These are phyloP conservation scores for Bradypodion ventrale DNA, from an alignment of 2,797 vertebrate species.

Conservation along the genomic window DNA sequence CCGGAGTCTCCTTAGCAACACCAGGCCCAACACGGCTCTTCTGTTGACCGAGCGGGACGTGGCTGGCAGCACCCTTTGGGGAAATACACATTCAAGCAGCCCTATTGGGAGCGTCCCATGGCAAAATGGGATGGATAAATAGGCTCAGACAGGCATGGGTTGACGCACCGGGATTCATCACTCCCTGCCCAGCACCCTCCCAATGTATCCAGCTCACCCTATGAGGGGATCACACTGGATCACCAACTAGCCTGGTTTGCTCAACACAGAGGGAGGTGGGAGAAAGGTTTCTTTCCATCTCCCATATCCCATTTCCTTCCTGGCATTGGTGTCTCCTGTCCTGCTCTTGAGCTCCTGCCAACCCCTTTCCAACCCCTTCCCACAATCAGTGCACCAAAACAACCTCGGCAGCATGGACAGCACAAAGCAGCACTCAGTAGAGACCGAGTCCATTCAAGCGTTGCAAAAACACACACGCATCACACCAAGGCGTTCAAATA, in stretches of 20 bases:
- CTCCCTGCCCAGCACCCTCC: too few relatives aligned
- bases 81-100: neutral
- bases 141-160: too few relatives aligned
- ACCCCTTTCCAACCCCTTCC: neutral
- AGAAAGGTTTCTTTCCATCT: neutral
- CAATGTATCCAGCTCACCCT: too few relatives aligned
- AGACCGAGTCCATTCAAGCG: neutral
- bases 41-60: neutral
- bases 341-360: too few relatives aligned
- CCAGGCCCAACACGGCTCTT: neutral
- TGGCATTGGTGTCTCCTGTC: neutral
- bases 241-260: neutral
- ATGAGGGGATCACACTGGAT: too few relatives aligned
- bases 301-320: neutral
- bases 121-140: neutral
- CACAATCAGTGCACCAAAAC: neutral
- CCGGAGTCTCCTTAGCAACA: slow-evolving; percentile 13
- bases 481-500: neutral
- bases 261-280: rapidly evolving
- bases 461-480: neutral
- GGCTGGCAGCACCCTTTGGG: neutral
- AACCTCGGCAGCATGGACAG: neutral
- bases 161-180: too few relatives aligned
- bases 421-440: neutral
- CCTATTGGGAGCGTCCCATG: neutral